Base-by-base conservation (phyloP, 1,140 invertebrate genomes). In the Drosophila pallidifrons region DNA sequence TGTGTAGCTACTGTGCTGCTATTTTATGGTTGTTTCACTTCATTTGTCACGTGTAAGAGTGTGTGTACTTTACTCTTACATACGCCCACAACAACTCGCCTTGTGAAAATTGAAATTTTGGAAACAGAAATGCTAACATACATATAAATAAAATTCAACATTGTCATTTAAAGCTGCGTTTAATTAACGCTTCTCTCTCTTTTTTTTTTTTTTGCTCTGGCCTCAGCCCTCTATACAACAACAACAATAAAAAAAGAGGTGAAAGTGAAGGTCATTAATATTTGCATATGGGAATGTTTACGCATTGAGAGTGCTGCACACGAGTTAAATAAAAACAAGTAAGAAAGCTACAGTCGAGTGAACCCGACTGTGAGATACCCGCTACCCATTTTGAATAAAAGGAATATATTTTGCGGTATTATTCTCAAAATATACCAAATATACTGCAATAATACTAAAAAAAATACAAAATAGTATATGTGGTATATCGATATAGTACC, bases 221-320 rank as follows among this genome's bases (percentile, higher is more conserved):
- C 57, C 61, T 72, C 55, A 57, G 72, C 55, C 66, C 51, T 59
- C 13, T 43, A 47, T 30, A 41, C 28, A 49, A 63, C 35, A 38
- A 38, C 10, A 25, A 25, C 4, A 25, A 25, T 3, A 25, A 25
- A 30, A 77, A 57, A 74, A 74, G 71, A 85, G 86, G 85, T 89
- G 85, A 89, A 88, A 89, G 85, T 89, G 85, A 89, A 89, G 85
- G 85, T 89, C 85, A 89, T 85, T 90, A 88, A 83, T 78, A 81
- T 85, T 89, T 85, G 81, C 85, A 89, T 89, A 85, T 81, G 81
- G 51, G 77, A 85, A 85, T 89, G 69, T 79, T 83, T 81, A 76
- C 80, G 64, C 80, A 83, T 59, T 55, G 47, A 64, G 49, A 41
- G 61, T 43, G 61, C 35, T 38, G 35, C 35, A 38, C 74, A 58